Evolutionary conservation across 2,797 vertebrate genomes (phyloP).

Genomic region (Tragopan temminckii): DNA sequence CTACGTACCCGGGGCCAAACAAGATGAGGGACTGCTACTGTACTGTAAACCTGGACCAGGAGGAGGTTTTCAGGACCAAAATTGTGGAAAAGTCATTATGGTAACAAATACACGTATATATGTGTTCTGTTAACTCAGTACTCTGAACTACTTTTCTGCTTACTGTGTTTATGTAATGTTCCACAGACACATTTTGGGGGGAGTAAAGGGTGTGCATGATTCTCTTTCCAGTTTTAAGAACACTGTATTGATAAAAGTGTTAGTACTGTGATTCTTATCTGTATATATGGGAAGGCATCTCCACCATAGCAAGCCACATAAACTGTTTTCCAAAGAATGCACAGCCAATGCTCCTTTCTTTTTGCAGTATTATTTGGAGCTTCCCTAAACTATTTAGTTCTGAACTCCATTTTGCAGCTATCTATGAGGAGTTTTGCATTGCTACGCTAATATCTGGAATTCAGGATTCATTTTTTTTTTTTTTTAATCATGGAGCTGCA

Average conservation of each 20-base stretch:
- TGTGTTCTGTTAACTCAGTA: not conserved
- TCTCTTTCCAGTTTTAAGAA: not conserved
- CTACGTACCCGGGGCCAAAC: slow-evolving; percentile 96
- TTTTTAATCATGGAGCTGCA: not conserved
- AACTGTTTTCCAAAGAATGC: not conserved
- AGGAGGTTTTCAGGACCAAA: slow-evolving; percentile 99
- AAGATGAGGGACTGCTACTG: slow-evolving; percentile 99
- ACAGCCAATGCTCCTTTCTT: not conserved
- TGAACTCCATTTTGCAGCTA: not conserved
- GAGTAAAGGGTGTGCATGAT: not conserved
- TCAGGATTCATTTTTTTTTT: not conserved
- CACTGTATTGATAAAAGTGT: not conserved
- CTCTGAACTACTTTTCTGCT: not conserved
- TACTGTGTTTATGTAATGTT: not conserved
- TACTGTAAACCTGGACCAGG: slow-evolving; percentile 98
- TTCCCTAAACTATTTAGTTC: not conserved
- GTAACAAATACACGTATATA: slow-evolving; percentile 75
- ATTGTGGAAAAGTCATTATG: slow-evolving; percentile 98
- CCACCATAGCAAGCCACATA: not conserved
- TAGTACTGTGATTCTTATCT: not conserved
- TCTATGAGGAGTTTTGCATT: not conserved
- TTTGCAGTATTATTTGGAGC: not conserved
- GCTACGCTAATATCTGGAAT: not conserved
- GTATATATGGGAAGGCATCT: not conserved
- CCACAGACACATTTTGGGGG: not conserved